Conservation (phyloP, 1,140 invertebrate species). For the Acyrthosiphon pisum region DNA sequence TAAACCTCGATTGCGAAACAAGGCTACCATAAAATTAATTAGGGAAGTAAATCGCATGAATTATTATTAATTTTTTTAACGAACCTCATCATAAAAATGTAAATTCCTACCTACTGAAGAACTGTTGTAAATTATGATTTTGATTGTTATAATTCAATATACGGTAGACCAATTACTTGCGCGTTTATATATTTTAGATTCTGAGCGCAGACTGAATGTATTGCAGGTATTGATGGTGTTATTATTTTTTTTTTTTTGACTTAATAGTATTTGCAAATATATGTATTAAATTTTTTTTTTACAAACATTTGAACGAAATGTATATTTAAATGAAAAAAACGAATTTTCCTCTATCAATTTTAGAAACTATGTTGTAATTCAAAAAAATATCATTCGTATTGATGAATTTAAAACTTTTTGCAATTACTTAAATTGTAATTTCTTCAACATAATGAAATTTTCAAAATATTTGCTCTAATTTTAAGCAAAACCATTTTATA, state of each 20-base stretch:
- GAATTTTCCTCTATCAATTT: not conserved
- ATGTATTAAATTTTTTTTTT: not conserved
- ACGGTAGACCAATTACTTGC: not conserved
- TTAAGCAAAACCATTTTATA: not conserved
- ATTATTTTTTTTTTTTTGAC: not conserved
- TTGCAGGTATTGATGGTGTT: not conserved
- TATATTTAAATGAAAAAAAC: not conserved
- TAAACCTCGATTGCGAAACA: not conserved
- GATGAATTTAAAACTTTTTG: not conserved
- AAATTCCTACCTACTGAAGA: not conserved
- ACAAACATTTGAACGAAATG: not conserved
- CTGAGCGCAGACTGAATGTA: not conserved
- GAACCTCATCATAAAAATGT: not conserved
- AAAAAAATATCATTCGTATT: not conserved
- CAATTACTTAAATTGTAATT: not conserved
- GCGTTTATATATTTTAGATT: not conserved
- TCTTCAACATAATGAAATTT: not conserved
- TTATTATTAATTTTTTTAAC: not conserved
- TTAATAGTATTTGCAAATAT: not conserved
- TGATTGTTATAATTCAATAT: not conserved
- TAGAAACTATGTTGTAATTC: not conserved
- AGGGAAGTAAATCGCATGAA: not conserved
- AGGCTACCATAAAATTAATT: conserved; percentile 14
- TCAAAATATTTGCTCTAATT: not conserved
- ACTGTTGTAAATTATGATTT: not conserved